Evolutionary conservation across 2,113 vertebrate genomes (phyloP).

Genomic region (Tetrao urogallus): DNA sequence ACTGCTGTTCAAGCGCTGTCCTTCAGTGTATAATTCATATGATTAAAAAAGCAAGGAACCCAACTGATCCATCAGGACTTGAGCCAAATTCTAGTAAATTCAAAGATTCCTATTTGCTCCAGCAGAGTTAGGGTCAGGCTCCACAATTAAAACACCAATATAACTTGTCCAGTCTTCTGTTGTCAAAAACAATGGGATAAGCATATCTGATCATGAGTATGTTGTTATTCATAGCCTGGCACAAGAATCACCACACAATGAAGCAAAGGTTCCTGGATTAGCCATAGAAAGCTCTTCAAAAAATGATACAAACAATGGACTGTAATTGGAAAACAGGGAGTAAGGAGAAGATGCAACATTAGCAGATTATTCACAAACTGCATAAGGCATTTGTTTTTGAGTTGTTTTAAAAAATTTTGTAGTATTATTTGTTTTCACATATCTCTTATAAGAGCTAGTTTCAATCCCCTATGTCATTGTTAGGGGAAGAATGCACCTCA

Average conservation of each 20-base stretch:
- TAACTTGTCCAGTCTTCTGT: neutral
- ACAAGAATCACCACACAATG: neutral
- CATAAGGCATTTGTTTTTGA: neutral
- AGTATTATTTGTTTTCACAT: neutral
- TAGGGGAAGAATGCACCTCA: neutral
- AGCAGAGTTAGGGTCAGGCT: neutral
- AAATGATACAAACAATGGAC: neutral
- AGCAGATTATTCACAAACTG: neutral
- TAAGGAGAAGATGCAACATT: neutral
- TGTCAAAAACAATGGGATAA: conserved; percentile 7
- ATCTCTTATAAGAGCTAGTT: neutral
- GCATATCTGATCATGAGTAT: neutral
- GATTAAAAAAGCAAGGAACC: conserved; percentile 7
- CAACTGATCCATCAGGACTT: neutral
- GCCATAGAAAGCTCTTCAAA: neutral
- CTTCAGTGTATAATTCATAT: neutral
- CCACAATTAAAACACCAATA: neutral
- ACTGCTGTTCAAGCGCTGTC: neutral
- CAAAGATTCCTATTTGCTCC: neutral
- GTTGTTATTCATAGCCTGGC: neutral
- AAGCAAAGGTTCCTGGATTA: neutral
- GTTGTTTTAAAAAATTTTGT: neutral
- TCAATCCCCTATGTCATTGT: neutral
- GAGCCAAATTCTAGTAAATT: conserved; percentile 1
- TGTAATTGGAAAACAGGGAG: neutral